phyloP scores from a whole-genome alignment of 2,113 vertebrate genomes.

The Heloderma charlesbogerti region DNA sequence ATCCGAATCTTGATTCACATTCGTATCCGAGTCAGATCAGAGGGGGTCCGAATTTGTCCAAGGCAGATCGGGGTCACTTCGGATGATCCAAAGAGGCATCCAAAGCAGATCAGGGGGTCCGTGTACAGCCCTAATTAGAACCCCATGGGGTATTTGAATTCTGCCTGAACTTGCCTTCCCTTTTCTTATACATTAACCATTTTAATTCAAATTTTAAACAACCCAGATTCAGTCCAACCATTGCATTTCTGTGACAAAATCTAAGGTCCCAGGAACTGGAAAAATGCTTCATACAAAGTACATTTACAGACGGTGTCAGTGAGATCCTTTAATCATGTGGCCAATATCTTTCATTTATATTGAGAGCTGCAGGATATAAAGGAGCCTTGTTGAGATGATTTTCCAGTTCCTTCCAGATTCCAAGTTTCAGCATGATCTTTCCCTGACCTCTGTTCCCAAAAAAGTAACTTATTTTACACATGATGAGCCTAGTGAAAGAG shows the following conservation, averaged over 20 bases:
- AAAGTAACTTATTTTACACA: constrained; percentile 18
- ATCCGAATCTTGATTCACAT: no score
- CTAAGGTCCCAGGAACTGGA: neutral
- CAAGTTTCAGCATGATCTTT: neutral
- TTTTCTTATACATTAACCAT: neutral
- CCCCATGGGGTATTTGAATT: rapidly evolving
- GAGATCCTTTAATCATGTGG: neutral
- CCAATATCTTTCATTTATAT: rapidly evolving
- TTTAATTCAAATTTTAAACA: neutral
- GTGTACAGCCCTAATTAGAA: no score
- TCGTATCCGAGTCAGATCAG: no score
- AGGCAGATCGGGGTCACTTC: no score
- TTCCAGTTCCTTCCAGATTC: neutral
- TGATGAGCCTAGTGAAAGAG: neutral
- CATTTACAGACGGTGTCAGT: neutral
- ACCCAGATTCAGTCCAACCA: neutral
- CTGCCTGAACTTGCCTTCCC: rapidly evolving
- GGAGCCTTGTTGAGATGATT: neutral
- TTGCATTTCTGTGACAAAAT: neutral
- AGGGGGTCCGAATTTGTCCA: no score
- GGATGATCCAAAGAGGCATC: no score
- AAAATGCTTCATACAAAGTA: rapidly evolving
- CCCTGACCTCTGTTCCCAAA: neutral
- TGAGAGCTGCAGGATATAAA: neutral
- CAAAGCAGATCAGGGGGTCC: no score